These are phyloP conservation scores for Todiramphus saurophagus DNA, from an alignment of 2,113 vertebrate species.

Conservation along the genomic window DNA sequence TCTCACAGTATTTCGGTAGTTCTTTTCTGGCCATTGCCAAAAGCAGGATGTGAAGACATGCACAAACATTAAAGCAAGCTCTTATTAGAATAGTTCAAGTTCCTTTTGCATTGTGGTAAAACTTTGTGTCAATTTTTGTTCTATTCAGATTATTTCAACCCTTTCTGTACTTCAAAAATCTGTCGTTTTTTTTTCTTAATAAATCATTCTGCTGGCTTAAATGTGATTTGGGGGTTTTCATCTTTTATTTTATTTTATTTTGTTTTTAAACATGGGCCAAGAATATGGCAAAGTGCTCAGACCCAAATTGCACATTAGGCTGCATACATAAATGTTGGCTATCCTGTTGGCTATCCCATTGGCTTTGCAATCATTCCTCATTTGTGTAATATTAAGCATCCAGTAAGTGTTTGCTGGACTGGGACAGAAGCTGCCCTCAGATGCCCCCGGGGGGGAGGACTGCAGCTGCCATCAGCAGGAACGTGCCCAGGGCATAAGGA, in stretches of 20 bases:
- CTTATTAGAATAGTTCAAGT: conserved; percentile 53
- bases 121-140: conserved; percentile 55
- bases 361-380: background rate
- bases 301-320: conserved; percentile 3
- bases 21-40: conserved; percentile 58
- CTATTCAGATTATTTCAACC: conserved; percentile 23
- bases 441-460: background rate
- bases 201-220: conserved; percentile 49
- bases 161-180: conserved; percentile 39
- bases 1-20: conserved; percentile 67
- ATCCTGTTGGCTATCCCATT: background rate
- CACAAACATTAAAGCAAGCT: conserved; percentile 60
- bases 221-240: conserved; percentile 40
- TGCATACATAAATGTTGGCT: background rate
- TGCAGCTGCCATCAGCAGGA: background rate
- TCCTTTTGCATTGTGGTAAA: conserved; percentile 48
- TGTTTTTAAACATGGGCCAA: conserved; percentile 33
- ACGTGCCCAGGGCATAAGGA: background rate
- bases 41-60: conserved; percentile 62
- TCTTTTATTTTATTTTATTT: background rate
- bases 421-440: background rate
- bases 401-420: background rate
- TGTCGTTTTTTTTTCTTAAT: conserved; percentile 21
- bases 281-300: conserved; percentile 41
- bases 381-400: background rate